These are phyloP conservation scores for Macquaria australasica DNA, from an alignment of 2,113 vertebrate species.

Conservation along the genomic window DNA sequence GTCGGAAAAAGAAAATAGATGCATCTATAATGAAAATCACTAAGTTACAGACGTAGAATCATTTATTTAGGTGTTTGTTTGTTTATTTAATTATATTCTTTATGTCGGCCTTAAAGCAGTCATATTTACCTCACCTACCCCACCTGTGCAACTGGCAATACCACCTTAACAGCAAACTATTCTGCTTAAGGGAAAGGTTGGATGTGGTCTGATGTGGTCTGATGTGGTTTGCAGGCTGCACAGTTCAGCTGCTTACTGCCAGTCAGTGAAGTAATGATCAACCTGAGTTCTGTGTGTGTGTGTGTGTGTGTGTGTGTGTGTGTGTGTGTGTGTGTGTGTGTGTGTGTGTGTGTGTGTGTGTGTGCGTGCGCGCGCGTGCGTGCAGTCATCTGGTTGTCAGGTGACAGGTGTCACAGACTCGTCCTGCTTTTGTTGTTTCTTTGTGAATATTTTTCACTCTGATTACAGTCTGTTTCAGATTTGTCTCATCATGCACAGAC, in stretches of 20 bases:
- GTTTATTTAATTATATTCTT: background rate
- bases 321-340: background rate
- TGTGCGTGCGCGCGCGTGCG: background rate
- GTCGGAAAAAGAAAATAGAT: no score
- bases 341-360: background rate
- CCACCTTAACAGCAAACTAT: background rate
- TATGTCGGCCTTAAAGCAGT: background rate
- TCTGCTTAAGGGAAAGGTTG: background rate
- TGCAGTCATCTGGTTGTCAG: conserved; percentile 30
- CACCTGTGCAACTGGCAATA: background rate
- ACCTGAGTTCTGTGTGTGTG: background rate
- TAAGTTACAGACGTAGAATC: background rate
- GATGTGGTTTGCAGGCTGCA: background rate
- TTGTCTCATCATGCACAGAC: background rate
- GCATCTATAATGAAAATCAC: background rate
- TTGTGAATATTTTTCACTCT: background rate
- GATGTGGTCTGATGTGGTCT: background rate
- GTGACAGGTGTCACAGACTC: conserved; percentile 15
- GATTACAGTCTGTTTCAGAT: conserved; percentile 5
- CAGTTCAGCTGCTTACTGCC: background rate
- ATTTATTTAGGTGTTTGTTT: background rate
- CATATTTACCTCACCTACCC: background rate
- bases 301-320: background rate
- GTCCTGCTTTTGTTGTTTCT: background rate
- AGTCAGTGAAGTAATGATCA: conserved; percentile 21